phyloP scores from a whole-genome alignment of 2,113 vertebrate genomes.

The Heloderma charlesbogerti region DNA sequence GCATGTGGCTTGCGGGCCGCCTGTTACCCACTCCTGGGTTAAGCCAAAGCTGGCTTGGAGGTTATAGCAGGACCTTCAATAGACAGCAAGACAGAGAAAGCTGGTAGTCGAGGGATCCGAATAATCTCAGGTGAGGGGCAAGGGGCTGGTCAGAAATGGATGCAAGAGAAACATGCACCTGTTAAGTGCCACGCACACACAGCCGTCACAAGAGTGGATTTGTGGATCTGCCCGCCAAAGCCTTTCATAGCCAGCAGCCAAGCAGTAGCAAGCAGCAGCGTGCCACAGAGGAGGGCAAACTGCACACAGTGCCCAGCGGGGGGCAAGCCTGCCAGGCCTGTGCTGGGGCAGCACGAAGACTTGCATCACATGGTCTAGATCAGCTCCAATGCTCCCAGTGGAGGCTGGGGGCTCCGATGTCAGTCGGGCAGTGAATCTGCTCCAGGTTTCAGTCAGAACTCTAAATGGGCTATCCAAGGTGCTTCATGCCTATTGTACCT shows the following conservation, averaged over 20 bases:
- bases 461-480: too few species aligned
- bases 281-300: not conserved
- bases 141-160: not conserved
- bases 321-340: not conserved
- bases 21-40: not conserved
- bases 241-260: not conserved
- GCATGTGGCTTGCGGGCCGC: too few species aligned
- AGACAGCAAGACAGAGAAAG: not conserved
- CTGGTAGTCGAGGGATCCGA: not conserved
- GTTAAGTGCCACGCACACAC: not conserved
- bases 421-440: too few species aligned
- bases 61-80: not conserved
- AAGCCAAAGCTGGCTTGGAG: not conserved
- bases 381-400: too few species aligned
- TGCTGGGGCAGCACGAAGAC: not conserved
- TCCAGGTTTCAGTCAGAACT: too few species aligned
- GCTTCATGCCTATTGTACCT: too few species aligned
- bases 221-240: not conserved
- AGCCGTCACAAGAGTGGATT: not conserved
- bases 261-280: not conserved
- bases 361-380: not conserved
- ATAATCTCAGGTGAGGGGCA: not conserved
- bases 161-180: not conserved
- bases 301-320: not conserved
- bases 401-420: too few species aligned